phyloP scores from a whole-genome alignment of 2,113 vertebrate species.

The Dolichallabes microphthalmus region DNA sequence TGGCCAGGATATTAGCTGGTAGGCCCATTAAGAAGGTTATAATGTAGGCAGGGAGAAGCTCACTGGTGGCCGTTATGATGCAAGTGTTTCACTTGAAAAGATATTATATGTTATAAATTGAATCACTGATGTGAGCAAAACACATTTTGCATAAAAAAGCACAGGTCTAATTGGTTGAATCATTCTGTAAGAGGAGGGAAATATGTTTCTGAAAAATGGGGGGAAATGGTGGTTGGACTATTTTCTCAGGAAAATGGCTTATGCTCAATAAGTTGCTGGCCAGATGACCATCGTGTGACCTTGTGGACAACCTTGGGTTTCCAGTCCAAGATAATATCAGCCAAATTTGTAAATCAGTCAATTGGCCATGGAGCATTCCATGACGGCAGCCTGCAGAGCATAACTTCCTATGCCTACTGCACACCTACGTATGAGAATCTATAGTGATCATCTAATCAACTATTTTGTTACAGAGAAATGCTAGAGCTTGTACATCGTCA shows the following conservation, averaged over 20 bases:
- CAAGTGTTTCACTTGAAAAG: background rate
- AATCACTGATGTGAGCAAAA: too few species aligned
- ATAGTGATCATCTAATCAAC: background rate
- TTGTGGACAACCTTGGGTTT: background rate
- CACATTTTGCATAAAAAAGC: too few species aligned
- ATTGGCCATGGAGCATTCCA: background rate
- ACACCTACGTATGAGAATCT: background rate
- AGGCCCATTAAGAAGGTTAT: slow-evolving; percentile 69
- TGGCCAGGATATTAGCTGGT: slow-evolving; percentile 72
- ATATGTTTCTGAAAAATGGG: background rate
- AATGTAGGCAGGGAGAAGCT: slow-evolving; percentile 63
- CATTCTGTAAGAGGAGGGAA: background rate
- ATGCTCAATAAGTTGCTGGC: background rate
- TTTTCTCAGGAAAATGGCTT: background rate
- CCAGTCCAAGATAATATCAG: background rate
- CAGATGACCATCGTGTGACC: background rate
- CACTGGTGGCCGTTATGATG: background rate
- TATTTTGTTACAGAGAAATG: background rate
- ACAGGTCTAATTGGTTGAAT: background rate
- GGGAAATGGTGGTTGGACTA: background rate
- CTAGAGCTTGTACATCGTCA: background rate
- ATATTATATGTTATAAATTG: too few species aligned
- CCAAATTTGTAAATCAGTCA: background rate
- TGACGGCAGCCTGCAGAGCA: background rate
- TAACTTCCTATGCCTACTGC: background rate